Evolutionary conservation across 1,140 invertebrate genomes (phyloP).

Genomic region (Drosophila nebulosa): DNA sequence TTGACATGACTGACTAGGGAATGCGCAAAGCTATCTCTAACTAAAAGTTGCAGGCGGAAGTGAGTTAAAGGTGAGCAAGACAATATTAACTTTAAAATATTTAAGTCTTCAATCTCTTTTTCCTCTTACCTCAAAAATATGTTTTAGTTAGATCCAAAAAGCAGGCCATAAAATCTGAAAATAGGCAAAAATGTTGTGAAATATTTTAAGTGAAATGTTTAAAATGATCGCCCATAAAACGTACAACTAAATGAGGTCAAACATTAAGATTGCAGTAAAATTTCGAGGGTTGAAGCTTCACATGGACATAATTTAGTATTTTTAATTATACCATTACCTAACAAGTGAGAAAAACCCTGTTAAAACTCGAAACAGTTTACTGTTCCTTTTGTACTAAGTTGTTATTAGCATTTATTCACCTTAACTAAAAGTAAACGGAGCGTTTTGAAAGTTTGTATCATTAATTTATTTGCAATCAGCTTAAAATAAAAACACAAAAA

Average conservation of each 20-base stretch:
- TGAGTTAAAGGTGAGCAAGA: not conserved
- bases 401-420: too few species aligned
- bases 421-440: not conserved
- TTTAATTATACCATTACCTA: too few species aligned
- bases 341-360: too few species aligned
- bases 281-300: too few species aligned
- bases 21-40: not conserved
- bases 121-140: not conserved
- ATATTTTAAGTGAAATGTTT: not conserved
- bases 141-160: not conserved
- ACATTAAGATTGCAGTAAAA: too few species aligned
- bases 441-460: not conserved
- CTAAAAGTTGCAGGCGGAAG: not conserved
- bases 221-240: not conserved
- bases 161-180: not conserved
- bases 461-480: constrained; percentile 31
- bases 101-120: not conserved
- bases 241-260: not conserved
- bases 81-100: too few species aligned
- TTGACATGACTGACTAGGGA: constrained; percentile 8
- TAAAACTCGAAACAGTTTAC: too few species aligned
- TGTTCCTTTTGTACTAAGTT: too few species aligned
- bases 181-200: not conserved
- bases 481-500: constrained; percentile 38
- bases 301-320: too few species aligned